Conservation (phyloP, 1,140 invertebrate genomes). For the Drosophila tropicalis region DNA sequence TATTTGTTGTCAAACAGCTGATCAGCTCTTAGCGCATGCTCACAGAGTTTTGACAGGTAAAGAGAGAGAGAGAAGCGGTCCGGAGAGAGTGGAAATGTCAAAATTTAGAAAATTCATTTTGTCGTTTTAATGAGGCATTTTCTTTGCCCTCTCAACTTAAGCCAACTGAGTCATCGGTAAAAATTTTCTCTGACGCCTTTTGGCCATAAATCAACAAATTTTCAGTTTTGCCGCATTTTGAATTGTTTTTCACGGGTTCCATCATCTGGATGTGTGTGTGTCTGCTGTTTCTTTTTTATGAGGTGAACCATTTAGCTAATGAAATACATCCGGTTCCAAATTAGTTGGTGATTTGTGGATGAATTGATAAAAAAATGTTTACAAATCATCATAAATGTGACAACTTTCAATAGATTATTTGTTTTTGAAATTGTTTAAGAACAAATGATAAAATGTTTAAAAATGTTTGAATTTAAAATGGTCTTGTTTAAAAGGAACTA, state of each 20-base stretch:
- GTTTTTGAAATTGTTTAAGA: neutral
- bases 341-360: constrained; percentile 28
- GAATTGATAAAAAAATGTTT: constrained; percentile 37
- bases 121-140: constrained; percentile 28
- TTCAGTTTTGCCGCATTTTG: constrained; percentile 21
- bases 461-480: neutral
- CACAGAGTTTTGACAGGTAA: constrained; percentile 49
- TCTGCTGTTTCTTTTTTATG: constrained; percentile 10
- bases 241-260: constrained; percentile 16
- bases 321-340: constrained; percentile 48
- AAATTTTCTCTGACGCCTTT: constrained; percentile 39
- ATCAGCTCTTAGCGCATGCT: constrained; percentile 48
- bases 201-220: constrained; percentile 36
- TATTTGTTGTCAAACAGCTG: constrained; percentile 72
- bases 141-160: constrained; percentile 33
- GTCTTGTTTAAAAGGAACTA: too few relatives aligned
- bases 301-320: constrained; percentile 50
- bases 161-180: constrained; percentile 41
- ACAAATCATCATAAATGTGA: constrained; percentile 39
- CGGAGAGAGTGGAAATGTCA: constrained; percentile 18
- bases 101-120: constrained; percentile 27
- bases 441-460: neutral
- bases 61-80: constrained; percentile 20
- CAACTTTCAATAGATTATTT: constrained; percentile 32
- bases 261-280: neutral